Conservation (phyloP, 2,113 vertebrate genomes). For the Sylvietta virens region DNA sequence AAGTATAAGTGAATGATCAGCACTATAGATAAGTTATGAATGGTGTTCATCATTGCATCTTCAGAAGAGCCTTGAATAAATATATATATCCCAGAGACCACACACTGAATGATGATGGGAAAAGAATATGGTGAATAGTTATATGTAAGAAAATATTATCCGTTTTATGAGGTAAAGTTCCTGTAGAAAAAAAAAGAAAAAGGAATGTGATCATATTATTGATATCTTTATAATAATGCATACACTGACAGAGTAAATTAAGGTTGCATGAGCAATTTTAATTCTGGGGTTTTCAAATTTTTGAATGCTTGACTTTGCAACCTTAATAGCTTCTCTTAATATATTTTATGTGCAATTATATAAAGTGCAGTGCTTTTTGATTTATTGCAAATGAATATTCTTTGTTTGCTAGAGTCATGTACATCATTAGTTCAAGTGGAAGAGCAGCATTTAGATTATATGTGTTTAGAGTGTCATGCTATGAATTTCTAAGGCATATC, state of each 20-base stretch:
- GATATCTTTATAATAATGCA: background rate
- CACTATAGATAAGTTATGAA: background rate
- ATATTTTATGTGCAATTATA: constrained; percentile 15
- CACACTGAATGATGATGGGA: background rate
- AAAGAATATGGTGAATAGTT: background rate
- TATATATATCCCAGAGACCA: background rate
- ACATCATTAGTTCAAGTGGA: constrained; percentile 26
- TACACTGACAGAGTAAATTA: background rate
- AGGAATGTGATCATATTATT: background rate
- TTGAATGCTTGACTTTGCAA: constrained; percentile 37
- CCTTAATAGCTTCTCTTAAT: constrained; percentile 2
- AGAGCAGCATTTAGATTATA: background rate
- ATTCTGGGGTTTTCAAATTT: background rate
- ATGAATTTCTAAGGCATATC: background rate
- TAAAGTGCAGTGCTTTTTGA: background rate
- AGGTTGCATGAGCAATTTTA: constrained; percentile 7
- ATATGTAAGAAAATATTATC: background rate
- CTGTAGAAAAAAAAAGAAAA: background rate
- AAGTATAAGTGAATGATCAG: background rate
- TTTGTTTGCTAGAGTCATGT: background rate
- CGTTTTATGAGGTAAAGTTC: background rate
- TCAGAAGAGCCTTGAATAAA: background rate
- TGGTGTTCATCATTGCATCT: background rate
- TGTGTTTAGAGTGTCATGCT: background rate
- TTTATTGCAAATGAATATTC: constrained; percentile 35